Conservation (phyloP, 2,888 invertebrate species). For the Eutolmus rufibarbis region DNA sequence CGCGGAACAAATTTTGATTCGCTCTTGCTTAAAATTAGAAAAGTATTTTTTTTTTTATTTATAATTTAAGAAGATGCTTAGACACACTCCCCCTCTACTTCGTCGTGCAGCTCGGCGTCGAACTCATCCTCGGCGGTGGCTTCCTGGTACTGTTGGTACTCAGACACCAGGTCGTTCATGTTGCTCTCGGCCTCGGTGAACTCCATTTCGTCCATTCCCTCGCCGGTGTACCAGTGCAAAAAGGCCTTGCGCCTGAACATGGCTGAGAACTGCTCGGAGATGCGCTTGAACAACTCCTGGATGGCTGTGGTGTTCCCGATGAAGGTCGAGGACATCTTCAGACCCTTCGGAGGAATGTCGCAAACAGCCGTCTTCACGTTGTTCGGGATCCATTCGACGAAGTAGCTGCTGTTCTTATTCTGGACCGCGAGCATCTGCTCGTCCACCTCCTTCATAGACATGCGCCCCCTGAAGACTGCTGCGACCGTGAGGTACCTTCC, state of each 20-base stretch:
- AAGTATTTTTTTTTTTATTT: background rate
- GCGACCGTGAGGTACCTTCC: conserved; percentile 76
- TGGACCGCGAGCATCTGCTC: conserved; percentile 76
- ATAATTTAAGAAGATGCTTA: conserved; percentile 51
- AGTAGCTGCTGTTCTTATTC: conserved; percentile 70
- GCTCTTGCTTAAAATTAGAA: background rate
- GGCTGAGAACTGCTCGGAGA: conserved; percentile 77
- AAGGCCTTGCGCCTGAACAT: conserved; percentile 82
- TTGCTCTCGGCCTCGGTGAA: conserved; percentile 96
- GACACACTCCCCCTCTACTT: conserved; percentile 65
- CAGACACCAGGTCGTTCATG: conserved; percentile 89
- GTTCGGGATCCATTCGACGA: conserved; percentile 80
- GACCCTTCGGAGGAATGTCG: conserved; percentile 78
- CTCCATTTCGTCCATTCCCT: conserved; percentile 98
- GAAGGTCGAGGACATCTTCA: conserved; percentile 82
- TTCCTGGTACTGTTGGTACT: conserved; percentile 94
- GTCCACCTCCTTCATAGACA: conserved; percentile 81
- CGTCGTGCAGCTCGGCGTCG: conserved; percentile 79
- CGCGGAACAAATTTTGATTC: background rate
- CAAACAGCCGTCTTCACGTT: conserved; percentile 83
- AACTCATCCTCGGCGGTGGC: conserved; percentile 88
- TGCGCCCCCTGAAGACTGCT: conserved; percentile 74
- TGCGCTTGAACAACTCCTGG: conserved; percentile 77
- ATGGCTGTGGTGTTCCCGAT: conserved; percentile 80
- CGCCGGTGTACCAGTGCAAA: conserved; percentile 87